Conservation (phyloP, 2,888 invertebrate genomes). For the Dasypogon diadema region DNA sequence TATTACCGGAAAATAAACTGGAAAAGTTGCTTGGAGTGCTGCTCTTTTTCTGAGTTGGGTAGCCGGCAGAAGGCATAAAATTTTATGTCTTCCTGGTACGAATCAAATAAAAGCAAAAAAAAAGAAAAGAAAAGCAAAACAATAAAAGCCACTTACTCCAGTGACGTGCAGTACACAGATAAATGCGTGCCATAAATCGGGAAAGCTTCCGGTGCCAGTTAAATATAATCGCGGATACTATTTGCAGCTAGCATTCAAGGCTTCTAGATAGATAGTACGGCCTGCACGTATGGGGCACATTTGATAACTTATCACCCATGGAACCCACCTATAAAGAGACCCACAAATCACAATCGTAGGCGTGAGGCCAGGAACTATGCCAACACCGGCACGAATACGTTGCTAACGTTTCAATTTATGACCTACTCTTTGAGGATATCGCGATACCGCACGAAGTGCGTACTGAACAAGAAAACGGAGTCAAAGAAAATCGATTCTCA, state of each 20-base stretch:
- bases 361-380: neutral
- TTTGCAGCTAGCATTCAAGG: slow-evolving; percentile 18
- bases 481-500: neutral
- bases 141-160: neutral
- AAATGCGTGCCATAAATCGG: slow-evolving; percentile 30
- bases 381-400: neutral
- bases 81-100: slow-evolving; percentile 45
- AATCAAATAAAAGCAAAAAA: slow-evolving; percentile 20
- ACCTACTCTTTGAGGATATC: neutral
- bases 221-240: slow-evolving; percentile 26
- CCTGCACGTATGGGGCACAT: neutral
- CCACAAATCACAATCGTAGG: slow-evolving; percentile 34
- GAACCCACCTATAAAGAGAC: neutral
- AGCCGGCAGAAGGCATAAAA: slow-evolving; percentile 34
- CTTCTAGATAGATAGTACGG: neutral
- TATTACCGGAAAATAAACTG: neutral
- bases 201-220: slow-evolving; percentile 14
- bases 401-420: slow-evolving; percentile 19
- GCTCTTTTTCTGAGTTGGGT: neutral
- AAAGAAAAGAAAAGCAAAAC: slow-evolving; percentile 7
- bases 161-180: neutral
- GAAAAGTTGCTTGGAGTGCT: neutral
- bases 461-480: neutral
- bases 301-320: slow-evolving; percentile 28
- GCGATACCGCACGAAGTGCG: neutral